These are phyloP conservation scores for Boloria euphrosyne DNA, from an alignment of 2,888 invertebrate genomes.

Conservation along the genomic window DNA sequence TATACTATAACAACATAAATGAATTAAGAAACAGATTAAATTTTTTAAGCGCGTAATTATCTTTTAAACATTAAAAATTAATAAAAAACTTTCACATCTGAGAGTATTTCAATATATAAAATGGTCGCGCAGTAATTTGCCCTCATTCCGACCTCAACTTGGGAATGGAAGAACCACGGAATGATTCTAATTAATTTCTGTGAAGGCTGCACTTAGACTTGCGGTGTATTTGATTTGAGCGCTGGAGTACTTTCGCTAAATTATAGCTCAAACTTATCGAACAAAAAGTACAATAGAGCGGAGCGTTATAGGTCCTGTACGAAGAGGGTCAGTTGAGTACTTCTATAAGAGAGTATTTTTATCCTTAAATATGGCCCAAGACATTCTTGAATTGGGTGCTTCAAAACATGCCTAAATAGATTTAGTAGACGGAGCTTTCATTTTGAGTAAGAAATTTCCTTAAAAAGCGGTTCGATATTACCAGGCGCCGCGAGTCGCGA, in stretches of 20 bases:
- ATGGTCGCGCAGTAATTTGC: slow-evolving; percentile 4
- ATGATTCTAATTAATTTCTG: slow-evolving; percentile 16
- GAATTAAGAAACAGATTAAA: no score
- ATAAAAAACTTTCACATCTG: background rate
- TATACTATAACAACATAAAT: no score
- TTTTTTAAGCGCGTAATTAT: no score
- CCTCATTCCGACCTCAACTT: slow-evolving; percentile 13
- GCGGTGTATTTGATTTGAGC: slow-evolving; percentile 15
- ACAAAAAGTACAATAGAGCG: background rate
- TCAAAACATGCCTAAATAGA: slow-evolving; percentile 8
- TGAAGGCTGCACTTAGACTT: slow-evolving; percentile 13
- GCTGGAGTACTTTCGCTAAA: background rate
- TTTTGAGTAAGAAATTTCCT: background rate
- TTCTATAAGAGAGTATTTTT: background rate
- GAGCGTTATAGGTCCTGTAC: background rate
- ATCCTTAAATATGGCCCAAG: background rate
- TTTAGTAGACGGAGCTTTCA: slow-evolving; percentile 4
- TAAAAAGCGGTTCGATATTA: background rate
- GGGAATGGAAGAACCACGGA: slow-evolving; percentile 12
- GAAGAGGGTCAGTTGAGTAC: background rate
- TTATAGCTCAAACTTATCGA: background rate
- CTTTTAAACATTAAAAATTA: background rate
- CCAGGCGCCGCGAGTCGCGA: background rate
- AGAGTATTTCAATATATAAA: background rate
- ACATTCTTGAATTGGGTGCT: background rate